phyloP scores from a whole-genome alignment of 2,888 invertebrate genomes.

The Trisateles emortualis region DNA sequence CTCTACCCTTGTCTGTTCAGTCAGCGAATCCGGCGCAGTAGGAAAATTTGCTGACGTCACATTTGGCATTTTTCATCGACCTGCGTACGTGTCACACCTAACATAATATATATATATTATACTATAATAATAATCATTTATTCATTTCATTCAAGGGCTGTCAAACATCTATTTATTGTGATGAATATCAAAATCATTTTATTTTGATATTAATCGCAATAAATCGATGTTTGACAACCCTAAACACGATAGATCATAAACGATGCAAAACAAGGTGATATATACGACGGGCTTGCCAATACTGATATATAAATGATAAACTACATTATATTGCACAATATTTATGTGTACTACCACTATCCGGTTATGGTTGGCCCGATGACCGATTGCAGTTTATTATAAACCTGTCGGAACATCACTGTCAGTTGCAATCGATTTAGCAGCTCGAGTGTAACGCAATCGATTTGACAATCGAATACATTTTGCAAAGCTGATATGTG shows the following conservation, averaged over 20 bases:
- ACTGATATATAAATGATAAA: constrained; percentile 13
- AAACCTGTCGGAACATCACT: constrained; percentile 26
- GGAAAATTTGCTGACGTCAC: too few relatives aligned
- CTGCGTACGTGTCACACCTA: too few relatives aligned
- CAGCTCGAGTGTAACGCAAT: constrained; percentile 25
- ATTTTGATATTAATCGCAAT: too few relatives aligned
- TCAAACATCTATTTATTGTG: too few relatives aligned
- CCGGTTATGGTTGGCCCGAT: constrained; percentile 34
- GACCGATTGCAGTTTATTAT: constrained; percentile 34
- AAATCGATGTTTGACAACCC: constrained; percentile 5
- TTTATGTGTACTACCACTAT: constrained; percentile 15
- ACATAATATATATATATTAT: too few relatives aligned
- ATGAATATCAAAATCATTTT: too few relatives aligned
- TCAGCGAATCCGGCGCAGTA: too few relatives aligned
- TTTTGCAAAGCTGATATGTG: background rate
- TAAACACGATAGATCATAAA: constrained; percentile 5
- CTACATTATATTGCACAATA: constrained; percentile 15
- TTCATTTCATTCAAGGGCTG: too few relatives aligned
- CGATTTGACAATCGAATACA: constrained; percentile 21
- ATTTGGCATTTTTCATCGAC: too few relatives aligned
- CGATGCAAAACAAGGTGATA: constrained; percentile 6
- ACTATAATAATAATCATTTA: too few relatives aligned
- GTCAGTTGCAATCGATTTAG: constrained; percentile 23
- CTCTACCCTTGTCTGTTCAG: too few relatives aligned
- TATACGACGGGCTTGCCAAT: constrained; percentile 5